phyloP scores from a whole-genome alignment of 2,888 invertebrate genomes.

The Kryphioiulus occultus region DNA sequence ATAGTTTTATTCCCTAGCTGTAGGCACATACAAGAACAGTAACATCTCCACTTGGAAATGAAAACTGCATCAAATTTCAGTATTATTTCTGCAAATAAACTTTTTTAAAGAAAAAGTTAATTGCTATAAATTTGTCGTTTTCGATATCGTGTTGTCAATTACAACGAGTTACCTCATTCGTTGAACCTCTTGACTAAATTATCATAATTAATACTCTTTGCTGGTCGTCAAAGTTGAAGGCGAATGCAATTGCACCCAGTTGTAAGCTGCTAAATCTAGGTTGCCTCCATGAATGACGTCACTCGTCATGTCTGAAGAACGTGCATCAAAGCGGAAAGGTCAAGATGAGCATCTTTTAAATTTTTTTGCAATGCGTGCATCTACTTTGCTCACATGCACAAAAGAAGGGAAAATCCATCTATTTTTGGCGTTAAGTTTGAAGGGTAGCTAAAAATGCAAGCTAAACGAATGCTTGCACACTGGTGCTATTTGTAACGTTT shows the following conservation, averaged over 20 bases:
- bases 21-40: no score
- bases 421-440: conserved; percentile 8
- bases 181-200: no score
- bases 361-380: background rate
- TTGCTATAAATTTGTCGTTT: no score
- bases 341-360: background rate
- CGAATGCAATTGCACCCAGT: background rate
- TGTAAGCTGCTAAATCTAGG: background rate
- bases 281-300: background rate
- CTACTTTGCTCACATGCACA: background rate
- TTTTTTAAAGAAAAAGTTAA: no score
- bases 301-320: background rate
- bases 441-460: conserved; percentile 21
- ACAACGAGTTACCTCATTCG: no score
- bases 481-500: background rate
- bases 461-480: background rate
- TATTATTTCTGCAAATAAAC: no score
- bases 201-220: background rate
- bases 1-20: no score
- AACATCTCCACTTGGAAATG: no score
- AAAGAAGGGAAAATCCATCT: background rate
- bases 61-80: no score
- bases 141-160: no score
- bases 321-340: background rate
- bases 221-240: background rate